These are phyloP conservation scores for Pseudomyrmex dendroicus DNA, from an alignment of 1,140 invertebrate species.

Conservation along the genomic window DNA sequence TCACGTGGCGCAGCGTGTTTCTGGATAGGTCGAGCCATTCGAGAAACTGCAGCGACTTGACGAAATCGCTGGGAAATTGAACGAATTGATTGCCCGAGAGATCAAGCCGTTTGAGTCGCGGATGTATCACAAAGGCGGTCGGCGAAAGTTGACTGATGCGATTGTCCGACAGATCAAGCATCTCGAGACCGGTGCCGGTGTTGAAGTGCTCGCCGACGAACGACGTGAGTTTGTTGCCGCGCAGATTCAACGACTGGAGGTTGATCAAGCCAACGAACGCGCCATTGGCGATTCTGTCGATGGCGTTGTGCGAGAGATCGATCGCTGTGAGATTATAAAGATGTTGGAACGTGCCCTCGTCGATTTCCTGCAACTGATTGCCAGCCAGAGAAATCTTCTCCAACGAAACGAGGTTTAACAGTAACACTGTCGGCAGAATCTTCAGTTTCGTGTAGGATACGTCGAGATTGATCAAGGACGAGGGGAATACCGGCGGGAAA, in stretches of 20 bases:
- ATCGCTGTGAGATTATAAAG: conserved; percentile 89
- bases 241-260: conserved; percentile 91
- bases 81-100: conserved; percentile 91
- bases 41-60: conserved; percentile 90
- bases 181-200: conserved; percentile 91
- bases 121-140: conserved; percentile 92
- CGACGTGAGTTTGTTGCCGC: conserved; percentile 90
- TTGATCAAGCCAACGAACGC: conserved; percentile 90
- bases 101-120: conserved; percentile 88
- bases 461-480: conserved; percentile 88
- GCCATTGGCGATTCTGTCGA: conserved; percentile 91
- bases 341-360: conserved; percentile 90
- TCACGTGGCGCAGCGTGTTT: conserved; percentile 91
- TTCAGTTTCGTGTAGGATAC: conserved; percentile 90
- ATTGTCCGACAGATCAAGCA: conserved; percentile 92
- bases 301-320: conserved; percentile 91
- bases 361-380: conserved; percentile 90
- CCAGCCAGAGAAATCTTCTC: conserved; percentile 88
- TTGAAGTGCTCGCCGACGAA: conserved; percentile 91
- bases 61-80: conserved; percentile 92
- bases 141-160: conserved; percentile 90
- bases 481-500: conserved; percentile 83
- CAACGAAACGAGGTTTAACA: conserved; percentile 88
- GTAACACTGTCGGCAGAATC: conserved; percentile 89
- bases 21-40: conserved; percentile 90